These are phyloP conservation scores for Glyphotaelius pellucidus DNA, from an alignment of 2,888 invertebrate species.

Conservation along the genomic window DNA sequence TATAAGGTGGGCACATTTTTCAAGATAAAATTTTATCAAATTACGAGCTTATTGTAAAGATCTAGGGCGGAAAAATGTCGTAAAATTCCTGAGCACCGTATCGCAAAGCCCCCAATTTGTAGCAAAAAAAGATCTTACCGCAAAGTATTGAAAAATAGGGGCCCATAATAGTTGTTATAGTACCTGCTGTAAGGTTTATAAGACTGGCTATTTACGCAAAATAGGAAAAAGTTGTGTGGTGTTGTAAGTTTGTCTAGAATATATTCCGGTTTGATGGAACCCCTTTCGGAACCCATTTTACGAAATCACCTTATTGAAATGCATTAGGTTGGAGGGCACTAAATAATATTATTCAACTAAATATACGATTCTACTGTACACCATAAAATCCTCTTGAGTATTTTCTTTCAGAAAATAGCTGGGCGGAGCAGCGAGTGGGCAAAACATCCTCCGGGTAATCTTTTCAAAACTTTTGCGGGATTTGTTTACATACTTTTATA, in stretches of 20 bases:
- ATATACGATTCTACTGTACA: neutral
- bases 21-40: conserved; percentile 34
- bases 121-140: conserved; percentile 38
- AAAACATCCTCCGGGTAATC: neutral
- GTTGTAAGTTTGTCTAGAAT: neutral
- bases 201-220: conserved; percentile 11
- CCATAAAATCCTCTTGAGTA: neutral
- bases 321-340: neutral
- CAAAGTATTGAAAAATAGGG: conserved; percentile 49
- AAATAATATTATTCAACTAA: neutral
- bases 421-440: neutral
- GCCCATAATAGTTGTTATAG: conserved; percentile 23
- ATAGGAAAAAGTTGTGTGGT: conserved; percentile 27
- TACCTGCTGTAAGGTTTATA: conserved; percentile 16
- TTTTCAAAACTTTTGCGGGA: neutral
- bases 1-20: conserved; percentile 41
- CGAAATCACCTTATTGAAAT: neutral
- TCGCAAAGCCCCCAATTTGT: conserved; percentile 53
- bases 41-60: conserved; percentile 45
- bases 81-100: conserved; percentile 36
- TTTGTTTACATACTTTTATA: neutral
- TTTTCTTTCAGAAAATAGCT: neutral
- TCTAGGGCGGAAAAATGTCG: conserved; percentile 33
- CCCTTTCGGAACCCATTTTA: neutral
- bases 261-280: neutral